Percentiles rank a stretch among this genome's conserved stretches.
phyloP scores from a whole-genome alignment of 1,140 invertebrate species.

The Nephotettix cincticeps region DNA sequence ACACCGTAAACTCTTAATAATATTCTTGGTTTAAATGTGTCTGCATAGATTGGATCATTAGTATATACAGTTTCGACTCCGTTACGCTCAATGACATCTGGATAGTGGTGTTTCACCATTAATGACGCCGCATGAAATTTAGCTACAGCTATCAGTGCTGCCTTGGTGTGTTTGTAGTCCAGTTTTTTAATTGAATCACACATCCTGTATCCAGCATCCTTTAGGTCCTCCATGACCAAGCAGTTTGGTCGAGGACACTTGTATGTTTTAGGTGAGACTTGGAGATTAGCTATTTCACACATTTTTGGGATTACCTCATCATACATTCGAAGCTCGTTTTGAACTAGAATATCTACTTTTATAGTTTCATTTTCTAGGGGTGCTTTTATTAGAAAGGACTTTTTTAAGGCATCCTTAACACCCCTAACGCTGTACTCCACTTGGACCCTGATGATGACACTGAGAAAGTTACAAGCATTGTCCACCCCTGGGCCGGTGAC shows the following conservation, averaged over 20 bases:
- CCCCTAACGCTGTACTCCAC: not conserved
- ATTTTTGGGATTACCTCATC: constrained; percentile 6
- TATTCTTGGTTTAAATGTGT: not conserved
- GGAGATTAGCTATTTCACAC: not conserved
- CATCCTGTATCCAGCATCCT: constrained; percentile 36
- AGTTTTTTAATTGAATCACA: constrained; percentile 34
- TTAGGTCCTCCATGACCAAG: constrained; percentile 37
- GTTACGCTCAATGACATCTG: not conserved
- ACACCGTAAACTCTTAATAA: not conserved
- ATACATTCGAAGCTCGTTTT: constrained; percentile 25
- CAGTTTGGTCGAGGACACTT: not conserved
- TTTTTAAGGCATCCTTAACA: not conserved
- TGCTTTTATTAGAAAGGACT: not conserved
- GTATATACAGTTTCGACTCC: not conserved
- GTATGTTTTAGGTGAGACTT: not conserved
- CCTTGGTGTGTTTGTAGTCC: constrained; percentile 35
- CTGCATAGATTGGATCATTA: not conserved
- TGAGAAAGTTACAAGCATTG: constrained; percentile 22
- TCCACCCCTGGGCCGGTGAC: not conserved
- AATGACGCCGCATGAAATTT: constrained; percentile 38
- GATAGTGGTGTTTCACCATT: constrained; percentile 29
- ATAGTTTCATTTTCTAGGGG: not conserved
- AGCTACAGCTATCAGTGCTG: constrained; percentile 37
- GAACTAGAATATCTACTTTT: not conserved
- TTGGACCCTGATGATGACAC: constrained; percentile 8